Conservation (phyloP, 2,113 vertebrate genomes). For the Microcebus ravelobensis region DNA sequence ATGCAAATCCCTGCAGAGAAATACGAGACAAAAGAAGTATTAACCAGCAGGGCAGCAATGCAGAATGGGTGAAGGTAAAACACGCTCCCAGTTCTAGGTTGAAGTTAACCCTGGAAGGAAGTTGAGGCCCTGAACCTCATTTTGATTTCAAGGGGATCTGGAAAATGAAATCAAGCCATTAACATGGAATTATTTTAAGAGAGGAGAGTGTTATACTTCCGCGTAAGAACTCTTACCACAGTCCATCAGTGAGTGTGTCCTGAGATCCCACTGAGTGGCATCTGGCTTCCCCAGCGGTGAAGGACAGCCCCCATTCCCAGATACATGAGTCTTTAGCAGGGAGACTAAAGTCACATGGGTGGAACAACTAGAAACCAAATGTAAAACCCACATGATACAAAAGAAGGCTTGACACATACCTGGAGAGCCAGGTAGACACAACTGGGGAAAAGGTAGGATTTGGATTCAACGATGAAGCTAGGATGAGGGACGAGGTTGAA, state of each 20-base stretch:
- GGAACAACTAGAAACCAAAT: not conserved
- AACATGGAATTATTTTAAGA: not conserved
- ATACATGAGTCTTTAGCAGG: not conserved
- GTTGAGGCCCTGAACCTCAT: not conserved
- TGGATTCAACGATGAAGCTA: not conserved
- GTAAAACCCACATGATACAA: not conserved
- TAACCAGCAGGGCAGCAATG: no score
- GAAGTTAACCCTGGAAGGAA: not conserved
- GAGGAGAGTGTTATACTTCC: not conserved
- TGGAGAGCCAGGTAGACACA: not conserved
- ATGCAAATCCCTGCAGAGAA: not conserved
- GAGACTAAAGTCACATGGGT: not conserved
- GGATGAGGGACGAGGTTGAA: no score
- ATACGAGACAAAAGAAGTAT: not conserved
- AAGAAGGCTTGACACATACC: not conserved
- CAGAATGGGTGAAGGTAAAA: not conserved
- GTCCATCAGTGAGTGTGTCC: not conserved
- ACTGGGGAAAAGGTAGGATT: not conserved
- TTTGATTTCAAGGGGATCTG: not conserved
- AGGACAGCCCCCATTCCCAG: not conserved
- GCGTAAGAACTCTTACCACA: not conserved
- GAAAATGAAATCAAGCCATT: not conserved
- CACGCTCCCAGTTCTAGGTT: no score
- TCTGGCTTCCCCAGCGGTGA: not conserved
- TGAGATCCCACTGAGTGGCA: not conserved